Base-by-base conservation (phyloP, 2,888 invertebrate species). In the Aquatica leii region DNA sequence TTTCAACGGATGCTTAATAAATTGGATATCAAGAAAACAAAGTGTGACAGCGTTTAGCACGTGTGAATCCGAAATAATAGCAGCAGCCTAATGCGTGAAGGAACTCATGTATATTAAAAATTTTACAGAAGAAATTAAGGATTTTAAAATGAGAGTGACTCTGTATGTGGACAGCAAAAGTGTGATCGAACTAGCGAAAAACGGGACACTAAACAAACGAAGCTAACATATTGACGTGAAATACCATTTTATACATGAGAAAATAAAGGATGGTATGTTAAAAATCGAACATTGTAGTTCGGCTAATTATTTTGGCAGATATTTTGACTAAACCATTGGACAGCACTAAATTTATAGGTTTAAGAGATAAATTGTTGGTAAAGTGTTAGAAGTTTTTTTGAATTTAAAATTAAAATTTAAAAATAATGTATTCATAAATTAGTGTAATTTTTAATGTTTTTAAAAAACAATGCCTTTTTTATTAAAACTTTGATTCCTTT, bases 221-320 rank as follows among this genome's bases (percentile, higher is more conserved):
- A 31, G 14, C 6, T 34, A 51, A 15, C 51, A 51, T 8, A 51
- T 51, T 11, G 51, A 51, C 17, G 24, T 51, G 1, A 1, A 17
- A 15, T 51, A 31, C 15, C 51, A 51, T 51, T 51, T 51, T 34
- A 15, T 51, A 15, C 24, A 51, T 14, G 51, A 51, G 17, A 51
- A 51, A 15, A 31, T 24, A 24, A 51, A 34, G 14, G 21, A 51
- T 14, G 51, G 51, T 1, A 31, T 9, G 2, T 6, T 51, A 12
- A 14, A 51, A 12, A 51, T 51, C 4, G 12, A 51, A 51, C 34
- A 51, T 34, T 31, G 24, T 14, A 51, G 15, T 1, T 31, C 51
- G 11, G 15, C 3, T 12, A 31, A 34, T 51, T 12, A 51, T 12
- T 24, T 51, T 14, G 51, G n/a, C n/a, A n/a, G n/a, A n/a, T n/a